Evolutionary conservation across 1,140 invertebrate species (phyloP), one percentile per base, ranked within the genome.

Genomic region (Drosophila neocordata): DNA sequence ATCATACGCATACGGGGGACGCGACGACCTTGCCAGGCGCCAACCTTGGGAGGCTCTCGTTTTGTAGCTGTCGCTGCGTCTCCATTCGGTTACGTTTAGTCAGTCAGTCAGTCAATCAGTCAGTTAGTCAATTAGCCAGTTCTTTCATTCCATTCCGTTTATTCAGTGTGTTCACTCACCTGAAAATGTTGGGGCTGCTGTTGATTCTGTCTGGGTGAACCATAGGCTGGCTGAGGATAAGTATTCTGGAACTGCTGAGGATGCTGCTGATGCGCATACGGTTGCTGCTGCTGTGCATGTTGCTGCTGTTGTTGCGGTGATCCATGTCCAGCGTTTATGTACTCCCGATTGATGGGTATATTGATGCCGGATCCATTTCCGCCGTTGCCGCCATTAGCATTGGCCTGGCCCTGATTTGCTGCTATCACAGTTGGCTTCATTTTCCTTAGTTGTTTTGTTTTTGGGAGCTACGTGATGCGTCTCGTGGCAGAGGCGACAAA

Each of bases 381-480:
- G 11, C 63, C 63, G 38, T 61, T 65, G 6, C 62, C 55, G 22
- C 78, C 67, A 63, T 62, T 75, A 53, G 57, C 59, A 38, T 48
- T 60, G 20, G 55, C 59, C 60, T 56, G 74, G 57, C 34, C 62
- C 64, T 82, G 85, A 18, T 73, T 83, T 52, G 82, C 75, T 57
- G 89, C 60, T 79, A 90, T 85, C 85, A 91, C 82, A 89, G 89
- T 89, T 65, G 89, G 89, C 74, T 90, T 90, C 89, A 90, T 87
- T 2, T 55, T 64, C 44, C 31, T 34, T 67, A 24, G 44, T 31
- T 63, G 8, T 34, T n/a, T 31, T 31, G 4, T 31, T 7, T 31
- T 31, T 6, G 1, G 27, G 55, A 59, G 24, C 53, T 38, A 65
- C 70, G 65, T 20, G 37, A 24, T 31, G 35, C 51, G 66, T 62